Conservation (phyloP, 1,140 invertebrate genomes). For the Drosophila athabasca region DNA sequence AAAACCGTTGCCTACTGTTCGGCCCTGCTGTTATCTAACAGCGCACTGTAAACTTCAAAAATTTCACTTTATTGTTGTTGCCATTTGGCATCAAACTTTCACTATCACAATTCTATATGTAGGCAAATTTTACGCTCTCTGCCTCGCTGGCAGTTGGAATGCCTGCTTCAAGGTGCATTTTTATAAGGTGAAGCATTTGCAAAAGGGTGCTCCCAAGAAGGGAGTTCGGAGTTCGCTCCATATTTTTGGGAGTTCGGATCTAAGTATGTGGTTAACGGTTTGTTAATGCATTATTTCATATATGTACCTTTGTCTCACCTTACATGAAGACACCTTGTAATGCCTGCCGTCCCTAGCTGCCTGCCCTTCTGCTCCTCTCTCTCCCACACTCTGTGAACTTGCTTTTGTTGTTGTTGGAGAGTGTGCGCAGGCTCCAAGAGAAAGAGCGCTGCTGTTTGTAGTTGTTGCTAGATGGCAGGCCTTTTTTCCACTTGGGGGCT, state of each 20-base stretch:
- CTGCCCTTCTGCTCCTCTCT: neutral
- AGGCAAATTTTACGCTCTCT: conserved; percentile 22
- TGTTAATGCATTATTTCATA: no score
- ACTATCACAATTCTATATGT: conserved; percentile 62
- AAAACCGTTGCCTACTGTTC: conserved; percentile 38
- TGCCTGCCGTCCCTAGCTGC: no score
- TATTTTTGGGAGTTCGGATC: no score
- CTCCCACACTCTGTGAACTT: conserved; percentile 5
- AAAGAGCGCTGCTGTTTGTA: conserved; percentile 16
- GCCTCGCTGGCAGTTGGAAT: neutral
- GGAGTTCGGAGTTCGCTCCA: no score
- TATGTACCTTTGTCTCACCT: no score
- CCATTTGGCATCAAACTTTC: conserved; percentile 57
- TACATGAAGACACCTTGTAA: no score
- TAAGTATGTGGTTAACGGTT: no score
- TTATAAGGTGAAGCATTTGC: no score
- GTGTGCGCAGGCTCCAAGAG: conserved; percentile 50
- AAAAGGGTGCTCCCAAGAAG: no score
- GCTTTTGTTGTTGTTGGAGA: neutral
- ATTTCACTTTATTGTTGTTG: conserved; percentile 41
- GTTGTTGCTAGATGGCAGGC: conserved; percentile 34
- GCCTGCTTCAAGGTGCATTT: no score
- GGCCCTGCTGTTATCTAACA: conserved; percentile 21
- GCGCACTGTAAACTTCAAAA: conserved; percentile 71
- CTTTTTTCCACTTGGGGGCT: conserved; percentile 73